Evolutionary conservation across 2,797 vertebrate species (phyloP), one percentile per base, ranked within the genome.

Genomic region (Siniperca scherzeri): DNA sequence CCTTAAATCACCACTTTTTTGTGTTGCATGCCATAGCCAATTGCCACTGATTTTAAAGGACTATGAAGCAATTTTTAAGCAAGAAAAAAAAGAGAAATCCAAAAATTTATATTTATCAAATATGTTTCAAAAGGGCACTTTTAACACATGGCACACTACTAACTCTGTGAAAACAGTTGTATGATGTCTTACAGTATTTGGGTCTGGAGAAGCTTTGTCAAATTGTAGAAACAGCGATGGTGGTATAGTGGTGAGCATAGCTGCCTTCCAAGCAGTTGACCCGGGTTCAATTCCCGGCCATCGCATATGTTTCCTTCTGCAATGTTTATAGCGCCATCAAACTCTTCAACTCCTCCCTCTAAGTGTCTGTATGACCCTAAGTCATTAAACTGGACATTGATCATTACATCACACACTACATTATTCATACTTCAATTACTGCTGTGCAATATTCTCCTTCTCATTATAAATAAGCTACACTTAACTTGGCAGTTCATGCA

Each of bases 221-320:
- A 52, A 7, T 16, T 53, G 17, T 4, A 50, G 10, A 62, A 14
- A 30, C 30, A 30, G 72, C 59, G 59, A 57, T 88, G 88, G 87
- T 88, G 91, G 91, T 92, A 90, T 91, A 93, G 91, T 92, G 91
- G 91, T 87, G 21, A 94, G 90, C 90, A 94, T 93, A 93, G 86
- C 89, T 93, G 89, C 90, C 85, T 91, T 93, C 88, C 87, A 93
- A 93, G 92, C 90, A 93, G 90, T 92, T 94, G 91, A 94, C 93
- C 78, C 7, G 76, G 83, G 84, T 87, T 84, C 60, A 71, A 80
- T 87, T 88, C 84, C 87, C 78, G 36, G 83, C 88, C 81, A 86
- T 73, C 0, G 30, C 30, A 30, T 30, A 30, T 30, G 30, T 30
- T 30, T 30, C 30, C 3, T 30, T 30, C 30, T 30, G 30, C 3